These are phyloP conservation scores for Oscheius onirici DNA, from an alignment of 2,888 invertebrate species.

Conservation along the genomic window DNA sequence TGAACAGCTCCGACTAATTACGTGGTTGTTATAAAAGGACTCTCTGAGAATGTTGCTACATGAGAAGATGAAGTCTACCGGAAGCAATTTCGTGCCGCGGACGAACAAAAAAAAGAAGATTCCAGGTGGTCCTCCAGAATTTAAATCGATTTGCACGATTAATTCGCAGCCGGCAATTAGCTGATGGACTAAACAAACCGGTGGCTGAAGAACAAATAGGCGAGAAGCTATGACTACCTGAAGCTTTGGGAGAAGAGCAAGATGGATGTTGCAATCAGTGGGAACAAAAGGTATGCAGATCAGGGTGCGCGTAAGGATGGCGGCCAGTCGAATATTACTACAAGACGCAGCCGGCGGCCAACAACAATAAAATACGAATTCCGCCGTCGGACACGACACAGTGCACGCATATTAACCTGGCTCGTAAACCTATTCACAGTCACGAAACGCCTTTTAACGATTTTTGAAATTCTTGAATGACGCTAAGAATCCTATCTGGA, in stretches of 20 bases:
- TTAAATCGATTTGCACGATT: constrained; percentile 28
- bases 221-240: background rate
- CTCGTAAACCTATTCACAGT: constrained; percentile 29
- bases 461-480: too few relatives aligned
- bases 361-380: constrained; percentile 34
- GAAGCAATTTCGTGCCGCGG: background rate
- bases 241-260: background rate
- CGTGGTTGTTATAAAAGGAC: too few relatives aligned
- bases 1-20: background rate
- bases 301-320: constrained; percentile 22
- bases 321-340: constrained; percentile 31
- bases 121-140: constrained; percentile 15
- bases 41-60: background rate
- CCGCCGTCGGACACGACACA: constrained; percentile 13
- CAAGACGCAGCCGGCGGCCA: constrained; percentile 29
- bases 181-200: constrained; percentile 17
- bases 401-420: constrained; percentile 30
- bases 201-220: background rate
- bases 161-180: constrained; percentile 22
- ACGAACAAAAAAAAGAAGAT: background rate
- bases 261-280: constrained; percentile 7
- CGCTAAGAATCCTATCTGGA: too few relatives aligned
- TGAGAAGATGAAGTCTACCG: background rate
- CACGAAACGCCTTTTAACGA: too few relatives aligned
- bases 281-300: constrained; percentile 27